Conservation (phyloP, 1,140 invertebrate genomes). For the Harpegnathos saltator region DNA sequence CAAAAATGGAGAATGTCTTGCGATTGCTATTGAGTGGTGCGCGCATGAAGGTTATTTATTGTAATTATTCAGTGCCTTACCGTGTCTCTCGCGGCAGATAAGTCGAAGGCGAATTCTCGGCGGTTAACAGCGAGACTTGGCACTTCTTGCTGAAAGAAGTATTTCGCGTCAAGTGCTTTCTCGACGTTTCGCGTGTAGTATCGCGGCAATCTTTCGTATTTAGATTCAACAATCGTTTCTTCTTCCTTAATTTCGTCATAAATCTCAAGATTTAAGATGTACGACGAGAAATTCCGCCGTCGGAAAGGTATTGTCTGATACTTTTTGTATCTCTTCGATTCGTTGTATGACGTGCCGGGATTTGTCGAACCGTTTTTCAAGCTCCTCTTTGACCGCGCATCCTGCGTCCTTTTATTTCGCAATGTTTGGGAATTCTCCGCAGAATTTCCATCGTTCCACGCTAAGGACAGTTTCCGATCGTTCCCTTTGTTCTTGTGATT, state of each 20-base stretch:
- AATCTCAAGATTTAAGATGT: neutral
- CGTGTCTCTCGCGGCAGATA: neutral
- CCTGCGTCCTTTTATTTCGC: conserved; percentile 2
- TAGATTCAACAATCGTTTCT: neutral
- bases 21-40: neutral
- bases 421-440: neutral
- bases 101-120: conserved; percentile 32
- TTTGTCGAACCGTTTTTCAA: neutral
- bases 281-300: too few relatives aligned
- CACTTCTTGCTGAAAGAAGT: conserved; percentile 58
- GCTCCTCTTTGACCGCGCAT: neutral
- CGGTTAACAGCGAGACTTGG: conserved; percentile 6
- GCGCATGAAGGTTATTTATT: conserved; percentile 47
- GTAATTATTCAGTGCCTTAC: conserved; percentile 49
- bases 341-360: neutral
- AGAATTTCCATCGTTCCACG: neutral
- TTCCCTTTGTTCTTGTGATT: conserved; percentile 30
- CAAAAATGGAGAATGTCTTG: neutral
- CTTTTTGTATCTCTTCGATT: conserved; percentile 12
- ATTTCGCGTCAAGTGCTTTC: too few relatives aligned
- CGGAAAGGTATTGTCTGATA: conserved; percentile 2
- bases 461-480: neutral
- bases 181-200: neutral
- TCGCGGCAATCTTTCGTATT: neutral
- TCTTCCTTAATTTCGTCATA: neutral